Evolutionary conservation across 2,113 vertebrate genomes (phyloP), one percentile per base, ranked within the genome.

Genomic region (Tragulus kanchil): DNA sequence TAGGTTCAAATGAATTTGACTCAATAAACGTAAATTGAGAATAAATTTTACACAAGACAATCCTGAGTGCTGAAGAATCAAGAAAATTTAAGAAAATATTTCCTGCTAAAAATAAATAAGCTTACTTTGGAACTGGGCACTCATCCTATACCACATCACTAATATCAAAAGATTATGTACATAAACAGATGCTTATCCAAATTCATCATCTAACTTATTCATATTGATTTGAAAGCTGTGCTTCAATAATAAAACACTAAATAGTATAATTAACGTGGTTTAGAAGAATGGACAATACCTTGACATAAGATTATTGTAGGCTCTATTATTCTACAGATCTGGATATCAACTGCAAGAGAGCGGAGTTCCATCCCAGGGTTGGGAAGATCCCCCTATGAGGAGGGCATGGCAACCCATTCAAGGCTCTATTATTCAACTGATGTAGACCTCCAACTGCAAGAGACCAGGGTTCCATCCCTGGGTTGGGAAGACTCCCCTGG

Each of bases 181-280:
- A 81, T 52, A 0, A 8, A 77, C 1, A 50, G 87, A 52, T 81
- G 25, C 3, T 58, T 95, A 50, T 31, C 10, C 92, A 92, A 96
- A 87, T 56, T 86, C 26, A 82, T 19, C 48, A 58, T 48, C 3
- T 8, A 73, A 79, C 0, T 52, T 25, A 13, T 91, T 26, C n/a
- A 87, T 16, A 91, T 19, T 92, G 52, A 96, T 93, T 81, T 86
- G 42, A 95, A 87, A 94, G 4, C 14, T 90, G 58, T 75, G 13
- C 16, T 90, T 78, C 54, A 85, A 50, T 23, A 65, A 65, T 56
- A 26, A 90, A 90, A 93, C 6, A 81, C 61, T 69, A 69, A 42
- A 56, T 50, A n/a, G 3, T 69, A 78, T 64, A 48, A 61, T 62
- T 64, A 86, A 69, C 42, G 12, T 77, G 12, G 25, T 23, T 85